phyloP scores from a whole-genome alignment of 2,888 invertebrate species.

The Tyria jacobaeae region DNA sequence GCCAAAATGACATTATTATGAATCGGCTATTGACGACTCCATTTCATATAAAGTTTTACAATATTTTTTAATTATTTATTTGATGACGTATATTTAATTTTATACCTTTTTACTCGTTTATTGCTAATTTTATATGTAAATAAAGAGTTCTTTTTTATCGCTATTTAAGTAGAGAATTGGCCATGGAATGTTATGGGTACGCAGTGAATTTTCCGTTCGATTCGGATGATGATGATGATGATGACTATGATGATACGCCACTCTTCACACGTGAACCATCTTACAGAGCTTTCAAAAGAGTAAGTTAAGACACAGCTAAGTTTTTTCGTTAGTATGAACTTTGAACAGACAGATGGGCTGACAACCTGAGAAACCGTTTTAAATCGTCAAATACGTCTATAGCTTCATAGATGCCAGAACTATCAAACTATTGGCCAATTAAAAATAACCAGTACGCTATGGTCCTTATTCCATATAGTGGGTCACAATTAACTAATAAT shows the following conservation, averaged over 20 bases:
- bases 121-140: slow-evolving; percentile 4
- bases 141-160: background rate
- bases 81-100: background rate
- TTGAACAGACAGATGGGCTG: too few species aligned
- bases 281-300: background rate
- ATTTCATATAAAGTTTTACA: background rate
- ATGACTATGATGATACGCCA: slow-evolving; percentile 13
- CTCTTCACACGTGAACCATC: slow-evolving; percentile 4
- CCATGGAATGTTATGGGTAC: background rate
- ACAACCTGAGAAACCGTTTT: too few species aligned
- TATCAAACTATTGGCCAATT: too few species aligned
- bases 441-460: too few species aligned
- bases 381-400: too few species aligned
- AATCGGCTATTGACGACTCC: background rate
- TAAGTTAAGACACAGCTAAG: too few species aligned
- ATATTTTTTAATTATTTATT: slow-evolving; percentile 6
- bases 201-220: too few species aligned
- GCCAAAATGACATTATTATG: slow-evolving; percentile 1
- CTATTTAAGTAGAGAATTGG: background rate
- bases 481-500: too few species aligned
- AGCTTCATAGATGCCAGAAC: too few species aligned
- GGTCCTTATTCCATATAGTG: too few species aligned
- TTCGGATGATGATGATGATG: background rate
- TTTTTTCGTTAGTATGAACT: too few species aligned
- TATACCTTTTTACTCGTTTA: background rate